Evolutionary conservation across 2,797 vertebrate genomes (phyloP), one percentile per base, ranked within the genome.

Genomic region (Dromococcyx pavoninus): DNA sequence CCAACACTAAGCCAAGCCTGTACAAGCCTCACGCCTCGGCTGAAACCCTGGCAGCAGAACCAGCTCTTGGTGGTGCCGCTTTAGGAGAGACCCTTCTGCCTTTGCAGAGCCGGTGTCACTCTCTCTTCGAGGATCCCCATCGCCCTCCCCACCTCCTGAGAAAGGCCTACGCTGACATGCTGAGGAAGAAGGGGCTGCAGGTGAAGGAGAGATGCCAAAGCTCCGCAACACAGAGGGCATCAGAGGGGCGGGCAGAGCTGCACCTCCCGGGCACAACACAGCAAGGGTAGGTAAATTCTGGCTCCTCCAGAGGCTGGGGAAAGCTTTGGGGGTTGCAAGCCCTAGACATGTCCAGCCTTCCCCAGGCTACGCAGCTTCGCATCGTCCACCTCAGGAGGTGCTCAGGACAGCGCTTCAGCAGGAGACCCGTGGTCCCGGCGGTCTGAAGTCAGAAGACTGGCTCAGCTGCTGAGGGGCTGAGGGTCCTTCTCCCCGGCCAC

Each of bases 241-340:
- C n/a, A n/a, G n/a, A n/a, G n/a, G n/a, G n/a, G n/a, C n/a, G n/a
- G n/a, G n/a, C n/a, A n/a, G n/a, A n/a, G n/a, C n/a, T n/a, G n/a
- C n/a, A n/a, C n/a, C 14, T n/a, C 28, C n/a, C 27, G 2, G 3
- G 7, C 23, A 22, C 3, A 35, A 19, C 43, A 10, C 3, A 5
- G 41, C 14, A 18, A 66, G 35, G 4, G 81, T 74, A 57, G 74
- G 71, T 41, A 58, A 46, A 39, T 18, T 37, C 37, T 2, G 14
- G 50, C 50, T 83, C 9, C 50, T 15, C 33, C 60, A 32, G 17
- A 17, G 58, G 28, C 50, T 9, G 7, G 10, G 27, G 27, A 54
- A 35, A 39, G n/a, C n/a, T 6, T 6, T 4, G 22, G 28, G 46
- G 3, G 56, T 66, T 33, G 16, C 17, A 9, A 35, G 43, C 56